These are phyloP conservation scores for Fragum whitleyi DNA, from an alignment of 2,888 invertebrate genomes.

Conservation along the genomic window DNA sequence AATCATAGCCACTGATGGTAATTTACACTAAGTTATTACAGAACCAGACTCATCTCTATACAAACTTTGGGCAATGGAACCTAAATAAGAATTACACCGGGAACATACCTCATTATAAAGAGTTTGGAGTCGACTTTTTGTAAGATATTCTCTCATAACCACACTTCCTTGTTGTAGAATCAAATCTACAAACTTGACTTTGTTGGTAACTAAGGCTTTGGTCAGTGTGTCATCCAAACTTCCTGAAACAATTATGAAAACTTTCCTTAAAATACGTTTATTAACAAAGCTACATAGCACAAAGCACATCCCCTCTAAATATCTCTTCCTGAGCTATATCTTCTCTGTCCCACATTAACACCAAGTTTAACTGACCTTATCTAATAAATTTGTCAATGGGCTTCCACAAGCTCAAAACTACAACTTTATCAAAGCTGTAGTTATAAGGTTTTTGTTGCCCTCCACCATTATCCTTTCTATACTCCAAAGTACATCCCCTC, in stretches of 20 bases:
- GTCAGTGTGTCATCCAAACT: slow-evolving; percentile 83
- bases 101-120: slow-evolving; percentile 81
- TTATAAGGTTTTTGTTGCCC: no score
- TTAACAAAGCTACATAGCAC: no score
- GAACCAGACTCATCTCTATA: no score
- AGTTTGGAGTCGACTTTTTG: slow-evolving; percentile 76
- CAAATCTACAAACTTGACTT: slow-evolving; percentile 84
- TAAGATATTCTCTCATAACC: slow-evolving; percentile 84
- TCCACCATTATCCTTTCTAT: slow-evolving; percentile 39
- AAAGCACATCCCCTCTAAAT: slow-evolving; percentile 80
- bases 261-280: no score
- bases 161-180: slow-evolving; percentile 84
- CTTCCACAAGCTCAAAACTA: no score
- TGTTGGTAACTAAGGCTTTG: slow-evolving; percentile 82
- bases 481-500: slow-evolving; percentile 80
- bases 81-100: no score
- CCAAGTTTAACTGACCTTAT: no score
- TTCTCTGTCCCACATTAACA: slow-evolving; percentile 84
- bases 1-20: no score
- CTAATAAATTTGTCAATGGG: no score
- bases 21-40: no score
- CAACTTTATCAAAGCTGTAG: no score
- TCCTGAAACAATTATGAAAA: slow-evolving; percentile 70
- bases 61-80: no score
- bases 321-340: slow-evolving; percentile 85